These are phyloP conservation scores for Brachionus rubens DNA, from an alignment of 1,140 invertebrate genomes.

Conservation along the genomic window DNA sequence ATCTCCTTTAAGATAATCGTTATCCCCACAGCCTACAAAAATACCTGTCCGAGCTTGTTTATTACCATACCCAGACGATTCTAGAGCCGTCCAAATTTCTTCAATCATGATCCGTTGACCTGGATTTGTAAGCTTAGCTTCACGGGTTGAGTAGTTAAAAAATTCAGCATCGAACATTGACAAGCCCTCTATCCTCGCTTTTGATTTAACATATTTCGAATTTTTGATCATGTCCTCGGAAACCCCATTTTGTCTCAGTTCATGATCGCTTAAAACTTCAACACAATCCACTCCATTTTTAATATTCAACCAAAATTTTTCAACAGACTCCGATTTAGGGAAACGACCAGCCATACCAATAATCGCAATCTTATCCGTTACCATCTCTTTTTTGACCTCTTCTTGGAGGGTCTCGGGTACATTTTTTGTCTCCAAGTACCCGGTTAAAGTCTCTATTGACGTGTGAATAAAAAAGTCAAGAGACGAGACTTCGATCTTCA, in stretches of 20 bases:
- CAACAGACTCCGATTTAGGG: not conserved
- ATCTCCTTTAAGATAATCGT: not conserved
- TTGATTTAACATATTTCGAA: not conserved
- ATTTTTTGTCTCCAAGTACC: not conserved
- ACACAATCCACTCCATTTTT: not conserved
- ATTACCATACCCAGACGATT: not conserved
- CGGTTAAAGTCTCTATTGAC: not conserved
- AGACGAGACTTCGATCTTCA: not conserved
- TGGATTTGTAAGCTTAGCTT: conserved; percentile 1
- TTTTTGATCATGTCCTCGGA: not conserved
- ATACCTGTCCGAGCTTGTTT: not conserved
- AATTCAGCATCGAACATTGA: not conserved
- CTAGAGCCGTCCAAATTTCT: not conserved
- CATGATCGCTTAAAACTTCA: not conserved
- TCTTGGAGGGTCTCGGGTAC: not conserved
- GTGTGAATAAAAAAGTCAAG: not conserved
- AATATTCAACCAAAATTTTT: not conserved
- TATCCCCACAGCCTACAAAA: not conserved
- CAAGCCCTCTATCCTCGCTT: not conserved
- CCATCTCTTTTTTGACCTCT: not conserved
- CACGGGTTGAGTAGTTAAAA: not conserved
- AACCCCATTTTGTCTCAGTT: not conserved
- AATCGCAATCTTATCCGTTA: not conserved
- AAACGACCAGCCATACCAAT: not conserved
- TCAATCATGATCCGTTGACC: not conserved